Base-by-base conservation (phyloP, 2,113 vertebrate species). In the Poeciliopsis retropinna region DNA sequence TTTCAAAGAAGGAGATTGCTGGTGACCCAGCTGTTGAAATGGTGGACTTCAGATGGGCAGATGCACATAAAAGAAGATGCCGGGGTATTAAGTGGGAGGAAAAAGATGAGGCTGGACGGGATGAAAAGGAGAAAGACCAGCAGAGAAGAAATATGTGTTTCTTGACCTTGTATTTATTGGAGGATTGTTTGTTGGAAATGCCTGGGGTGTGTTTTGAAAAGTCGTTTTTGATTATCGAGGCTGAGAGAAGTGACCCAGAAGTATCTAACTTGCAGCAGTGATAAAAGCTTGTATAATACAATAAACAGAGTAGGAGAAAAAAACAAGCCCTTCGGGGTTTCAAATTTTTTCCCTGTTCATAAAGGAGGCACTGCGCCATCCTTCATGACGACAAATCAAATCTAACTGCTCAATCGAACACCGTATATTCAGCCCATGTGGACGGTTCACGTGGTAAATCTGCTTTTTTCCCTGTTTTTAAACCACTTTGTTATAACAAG, bases 1-100 rank as follows among this genome's bases (percentile, higher is more conserved):
- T 78, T 86, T 66, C 2, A 54, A 47, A 41, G 51, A 44, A 80
- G 79, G 72, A 86, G 87, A 86, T 87, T 83, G 84, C 60, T 11
- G 30, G 69, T 87, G 88, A 87, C 83, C 89, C 80, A 32, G 62
- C 54, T 76, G 77, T 34, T 75, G 72, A 64, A 31, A 34, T 41
- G 27, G 64, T 41, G 70, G 30, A 34, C 54, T 19, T 54, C 73
- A 74, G 70, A 65, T 32, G n/a, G 69, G 17, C 12, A 41, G 67
- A 63, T 0, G 39, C 60, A 61, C 57, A 66, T 44, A 32, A 67
- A 73, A 66, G 76, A 37, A 8, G 47, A 72, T 47, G 70, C 11
- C n/a, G 30, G 30, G 67, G 70, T n/a, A 76, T 62, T 8, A 11
- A 85, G 78, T 65, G 78, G 57, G 27, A 14, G 10, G 34, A 30